Conservation (phyloP, 2,797 vertebrate genomes). For the Arrhamphus sclerolepis region DNA sequence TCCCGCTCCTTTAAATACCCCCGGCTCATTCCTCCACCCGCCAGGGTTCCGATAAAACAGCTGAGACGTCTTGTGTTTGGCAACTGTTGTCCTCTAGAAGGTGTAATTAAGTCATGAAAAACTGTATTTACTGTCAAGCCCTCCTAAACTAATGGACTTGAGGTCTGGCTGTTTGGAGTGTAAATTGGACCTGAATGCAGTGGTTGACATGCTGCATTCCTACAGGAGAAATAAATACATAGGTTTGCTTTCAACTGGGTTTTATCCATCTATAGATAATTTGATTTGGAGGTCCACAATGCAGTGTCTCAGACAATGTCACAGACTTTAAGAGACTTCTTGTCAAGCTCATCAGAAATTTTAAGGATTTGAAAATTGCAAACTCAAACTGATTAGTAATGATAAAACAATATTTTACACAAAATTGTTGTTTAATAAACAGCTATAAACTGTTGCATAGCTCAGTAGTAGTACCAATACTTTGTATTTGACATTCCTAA, state of each 20-base stretch:
- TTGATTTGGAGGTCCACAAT: neutral
- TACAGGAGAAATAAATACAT: conserved; percentile 34
- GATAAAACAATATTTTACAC: no score
- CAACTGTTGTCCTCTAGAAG: conserved; percentile 73
- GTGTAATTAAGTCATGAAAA: conserved; percentile 75
- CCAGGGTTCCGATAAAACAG: conserved; percentile 76
- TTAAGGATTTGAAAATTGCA: no score
- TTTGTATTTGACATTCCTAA: no score
- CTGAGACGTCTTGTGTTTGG: conserved; percentile 78
- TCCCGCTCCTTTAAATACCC: conserved; percentile 82
- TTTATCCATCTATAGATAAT: conserved; percentile 18
- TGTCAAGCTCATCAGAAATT: no score
- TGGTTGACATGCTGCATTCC: conserved; percentile 56
- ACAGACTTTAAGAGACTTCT: no score
- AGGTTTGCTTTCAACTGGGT: conserved; percentile 14
- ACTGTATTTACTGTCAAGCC: conserved; percentile 75
- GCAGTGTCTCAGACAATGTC: no score
- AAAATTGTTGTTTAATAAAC: no score
- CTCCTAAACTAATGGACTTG: conserved; percentile 69
- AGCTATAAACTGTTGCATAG: no score
- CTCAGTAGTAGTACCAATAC: no score
- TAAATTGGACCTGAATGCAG: conserved; percentile 67
- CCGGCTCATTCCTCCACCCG: conserved; percentile 71
- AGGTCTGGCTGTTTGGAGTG: conserved; percentile 68
- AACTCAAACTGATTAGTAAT: no score